Percentiles rank a stretch among this genome's conserved stretches.
Evolutionary conservation across 2,797 vertebrate genomes (phyloP).

Genomic region (Hafferia zeledoni): DNA sequence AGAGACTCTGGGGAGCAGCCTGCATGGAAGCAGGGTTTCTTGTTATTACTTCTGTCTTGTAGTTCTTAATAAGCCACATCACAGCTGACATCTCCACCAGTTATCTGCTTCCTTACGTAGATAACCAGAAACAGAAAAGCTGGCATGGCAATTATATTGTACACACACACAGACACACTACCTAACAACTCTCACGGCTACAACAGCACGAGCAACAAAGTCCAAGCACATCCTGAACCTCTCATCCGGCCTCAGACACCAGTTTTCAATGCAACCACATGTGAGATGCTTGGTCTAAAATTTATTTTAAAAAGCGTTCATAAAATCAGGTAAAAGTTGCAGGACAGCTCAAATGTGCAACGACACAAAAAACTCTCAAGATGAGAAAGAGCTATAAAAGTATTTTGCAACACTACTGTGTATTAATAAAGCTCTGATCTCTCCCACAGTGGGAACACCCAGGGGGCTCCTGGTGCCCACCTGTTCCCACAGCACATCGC

Average conservation of each 20-base stretch:
- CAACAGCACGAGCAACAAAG: background rate
- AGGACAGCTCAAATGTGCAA: background rate
- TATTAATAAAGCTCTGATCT: background rate
- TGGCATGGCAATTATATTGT: background rate
- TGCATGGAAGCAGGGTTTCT: background rate
- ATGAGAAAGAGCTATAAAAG: background rate
- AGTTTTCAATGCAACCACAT: background rate
- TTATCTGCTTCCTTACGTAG: background rate
- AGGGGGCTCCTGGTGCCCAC: background rate
- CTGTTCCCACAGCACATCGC: accelerated
- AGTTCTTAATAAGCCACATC: constrained; percentile 29
- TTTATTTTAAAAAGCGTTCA: accelerated
- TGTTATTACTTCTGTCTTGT: constrained; percentile 21
- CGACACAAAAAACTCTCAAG: accelerated
- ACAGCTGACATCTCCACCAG: constrained; percentile 37
- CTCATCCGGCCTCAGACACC: background rate
- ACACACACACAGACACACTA: background rate
- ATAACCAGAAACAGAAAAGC: constrained; percentile 18
- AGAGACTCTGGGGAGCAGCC: background rate
- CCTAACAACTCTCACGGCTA: background rate
- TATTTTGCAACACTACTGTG: background rate
- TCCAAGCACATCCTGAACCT: background rate
- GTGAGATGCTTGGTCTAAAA: background rate
- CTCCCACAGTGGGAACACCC: background rate
- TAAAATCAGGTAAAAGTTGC: background rate